phyloP scores from a whole-genome alignment of 2,888 invertebrate genomes.

The Drosophila paramelanica region DNA sequence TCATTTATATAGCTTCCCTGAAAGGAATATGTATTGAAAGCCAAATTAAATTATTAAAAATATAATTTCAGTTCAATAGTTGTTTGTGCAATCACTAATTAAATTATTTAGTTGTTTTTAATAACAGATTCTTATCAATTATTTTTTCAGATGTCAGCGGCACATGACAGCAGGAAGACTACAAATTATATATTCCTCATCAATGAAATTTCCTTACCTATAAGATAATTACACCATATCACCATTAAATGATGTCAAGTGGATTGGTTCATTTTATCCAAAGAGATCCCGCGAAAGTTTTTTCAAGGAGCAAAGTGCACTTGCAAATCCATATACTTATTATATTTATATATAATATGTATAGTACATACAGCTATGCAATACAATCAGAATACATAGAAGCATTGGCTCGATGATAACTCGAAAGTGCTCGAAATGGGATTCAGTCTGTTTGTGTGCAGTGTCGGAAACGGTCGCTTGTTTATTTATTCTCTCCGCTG shows the following conservation, averaged over 20 bases:
- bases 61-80: background rate
- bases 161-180: background rate
- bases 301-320: constrained; percentile 46
- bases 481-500: constrained; percentile 22
- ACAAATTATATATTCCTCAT: background rate
- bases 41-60: too few species aligned
- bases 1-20: too few species aligned
- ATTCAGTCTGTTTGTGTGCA: constrained; percentile 54
- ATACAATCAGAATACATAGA: constrained; percentile 43
- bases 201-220: background rate
- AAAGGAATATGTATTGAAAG: too few species aligned
- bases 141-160: background rate
- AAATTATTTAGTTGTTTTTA: background rate
- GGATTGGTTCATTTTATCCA: constrained; percentile 10
- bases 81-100: background rate
- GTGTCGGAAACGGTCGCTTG: constrained; percentile 50
- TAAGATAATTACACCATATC: background rate
- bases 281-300: constrained; percentile 9
- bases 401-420: constrained; percentile 36
- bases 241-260: background rate
- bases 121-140: constrained; percentile 2
- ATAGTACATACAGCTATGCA: constrained; percentile 21
- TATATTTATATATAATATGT: background rate
- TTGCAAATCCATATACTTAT: constrained; percentile 14
- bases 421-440: constrained; percentile 25